Evolutionary conservation across 1,140 invertebrate species (phyloP), one percentile per base, ranked within the genome.

Genomic region (Meloidogyne exigua): DNA sequence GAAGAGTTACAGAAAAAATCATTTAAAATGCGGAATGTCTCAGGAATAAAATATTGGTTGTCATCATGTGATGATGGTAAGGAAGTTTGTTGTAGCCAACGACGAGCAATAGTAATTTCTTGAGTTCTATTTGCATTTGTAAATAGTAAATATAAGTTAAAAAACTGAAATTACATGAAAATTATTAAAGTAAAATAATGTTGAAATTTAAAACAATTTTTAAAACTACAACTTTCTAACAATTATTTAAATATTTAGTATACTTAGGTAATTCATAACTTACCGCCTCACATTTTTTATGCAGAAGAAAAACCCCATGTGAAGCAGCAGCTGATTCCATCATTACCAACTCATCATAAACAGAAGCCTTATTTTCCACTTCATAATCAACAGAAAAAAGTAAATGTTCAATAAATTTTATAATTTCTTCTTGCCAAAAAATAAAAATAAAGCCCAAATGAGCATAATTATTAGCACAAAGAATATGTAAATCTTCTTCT

Each of bases 401-500:
- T 65, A 79, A 72, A 79, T 80, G 44, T 26, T 66, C 62, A 44
- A 79, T 25, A 62, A 72, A 65, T 42, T 57, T 42, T 21, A 79
- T 57, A 9, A 71, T 44, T 79, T 79, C 77, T 18, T 49, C 76
- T 42, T 79, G 66, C 77, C 77, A 79, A 49, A 80, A 63, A 32
- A 79, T 36, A 44, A 68, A 18, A 21, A 79, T 25, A 36, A 67
- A 39, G 15, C 80, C 15, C 11, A 79, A 72, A 21, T 81, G 26
- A 13, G 15, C 23, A 10, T 64, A 49, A 57, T 57, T 76, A 72
- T 78, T 75, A 4, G 76, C 75, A 44, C 39, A 36, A 78, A 81
- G 39, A 39, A 72, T 68, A n/a, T 57, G 21, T n/a, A 83, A 79
- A 44, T 81, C 78, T 65, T 84, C 73, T 26, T 64, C 63, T 21